Conservation (phyloP, 2,888 invertebrate species). For the Drosophila imparisetae region DNA sequence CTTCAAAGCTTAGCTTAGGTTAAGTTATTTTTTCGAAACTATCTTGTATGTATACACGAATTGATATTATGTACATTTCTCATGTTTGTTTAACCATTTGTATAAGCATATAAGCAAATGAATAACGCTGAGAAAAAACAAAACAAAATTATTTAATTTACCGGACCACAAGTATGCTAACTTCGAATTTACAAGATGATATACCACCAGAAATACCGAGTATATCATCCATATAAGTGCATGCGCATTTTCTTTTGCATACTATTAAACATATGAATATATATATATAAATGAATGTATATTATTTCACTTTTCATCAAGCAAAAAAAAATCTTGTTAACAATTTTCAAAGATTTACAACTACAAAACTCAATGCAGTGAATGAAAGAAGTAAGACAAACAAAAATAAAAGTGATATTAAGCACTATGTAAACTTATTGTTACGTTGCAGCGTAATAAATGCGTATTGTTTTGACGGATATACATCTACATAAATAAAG, state of each 20-base stretch:
- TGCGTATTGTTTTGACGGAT: conserved; percentile 74
- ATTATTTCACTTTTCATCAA: conserved; percentile 49
- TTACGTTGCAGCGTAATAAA: conserved; percentile 71
- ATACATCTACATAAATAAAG: conserved; percentile 67
- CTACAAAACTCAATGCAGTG: conserved; percentile 34
- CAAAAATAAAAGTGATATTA: conserved; percentile 68
- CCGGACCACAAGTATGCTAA: conserved; percentile 71
- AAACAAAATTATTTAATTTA: conserved; percentile 60
- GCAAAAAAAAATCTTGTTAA: conserved; percentile 64
- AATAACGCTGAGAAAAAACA: conserved; percentile 27
- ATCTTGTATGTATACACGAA: conserved; percentile 60
- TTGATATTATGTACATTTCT: conserved; percentile 72
- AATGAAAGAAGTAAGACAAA: conserved; percentile 42
- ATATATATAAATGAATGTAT: conserved; percentile 31
- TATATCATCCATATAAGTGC: conserved; percentile 46
- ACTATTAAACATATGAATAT: conserved; percentile 49
- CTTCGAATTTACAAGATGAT: conserved; percentile 72
- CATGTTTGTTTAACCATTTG: conserved; percentile 40
- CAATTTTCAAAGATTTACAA: conserved; percentile 63
- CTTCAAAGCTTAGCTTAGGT: conserved; percentile 75
- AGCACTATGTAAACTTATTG: conserved; percentile 75
- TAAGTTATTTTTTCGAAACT: conserved; percentile 49
- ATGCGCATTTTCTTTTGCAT: conserved; percentile 60
- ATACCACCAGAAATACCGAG: conserved; percentile 15
- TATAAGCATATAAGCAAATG: conserved; percentile 31